Conservation (phyloP, 2,888 invertebrate genomes). For the Platynereis dumerilii region DNA sequence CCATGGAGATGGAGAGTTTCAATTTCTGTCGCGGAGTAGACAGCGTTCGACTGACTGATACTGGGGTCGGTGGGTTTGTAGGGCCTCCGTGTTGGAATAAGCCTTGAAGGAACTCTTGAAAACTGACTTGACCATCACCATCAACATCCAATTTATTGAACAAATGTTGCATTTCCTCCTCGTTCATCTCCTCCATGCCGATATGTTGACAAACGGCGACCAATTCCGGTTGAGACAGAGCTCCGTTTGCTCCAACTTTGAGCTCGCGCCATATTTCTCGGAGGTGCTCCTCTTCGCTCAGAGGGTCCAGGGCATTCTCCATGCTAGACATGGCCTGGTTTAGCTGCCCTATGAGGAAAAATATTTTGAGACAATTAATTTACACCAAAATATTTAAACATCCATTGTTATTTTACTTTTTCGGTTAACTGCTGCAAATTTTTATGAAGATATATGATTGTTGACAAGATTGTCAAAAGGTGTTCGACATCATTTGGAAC, state of each 20-base stretch:
- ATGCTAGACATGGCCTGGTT: slow-evolving; percentile 43
- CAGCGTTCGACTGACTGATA: slow-evolving; percentile 18
- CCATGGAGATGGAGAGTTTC: slow-evolving; percentile 11
- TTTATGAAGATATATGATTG: too few species aligned
- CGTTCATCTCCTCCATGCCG: slow-evolving; percentile 71
- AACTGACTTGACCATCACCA: slow-evolving; percentile 72
- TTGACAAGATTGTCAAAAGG: too few species aligned
- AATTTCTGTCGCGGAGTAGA: slow-evolving; percentile 30
- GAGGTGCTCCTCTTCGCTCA: slow-evolving; percentile 67
- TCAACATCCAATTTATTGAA: slow-evolving; percentile 73
- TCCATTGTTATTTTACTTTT: too few species aligned
- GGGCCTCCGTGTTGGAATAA: slow-evolving; percentile 67
- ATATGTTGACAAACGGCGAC: slow-evolving; percentile 73
- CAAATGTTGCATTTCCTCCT: slow-evolving; percentile 70
- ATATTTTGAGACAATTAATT: too few species aligned
- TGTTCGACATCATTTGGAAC: too few species aligned
- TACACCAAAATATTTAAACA: too few species aligned
- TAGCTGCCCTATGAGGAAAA: slow-evolving; percentile 43
- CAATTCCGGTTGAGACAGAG: slow-evolving; percentile 72
- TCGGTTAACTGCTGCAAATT: too few species aligned
- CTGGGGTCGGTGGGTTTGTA: slow-evolving; percentile 14
- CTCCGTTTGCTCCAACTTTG: slow-evolving; percentile 71
- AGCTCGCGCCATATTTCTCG: slow-evolving; percentile 72
- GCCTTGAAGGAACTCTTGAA: slow-evolving; percentile 71
- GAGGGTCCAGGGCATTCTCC: slow-evolving; percentile 38